These are phyloP conservation scores for Datnioides undecimradiatus DNA, from an alignment of 2,113 vertebrate genomes.

Conservation along the genomic window DNA sequence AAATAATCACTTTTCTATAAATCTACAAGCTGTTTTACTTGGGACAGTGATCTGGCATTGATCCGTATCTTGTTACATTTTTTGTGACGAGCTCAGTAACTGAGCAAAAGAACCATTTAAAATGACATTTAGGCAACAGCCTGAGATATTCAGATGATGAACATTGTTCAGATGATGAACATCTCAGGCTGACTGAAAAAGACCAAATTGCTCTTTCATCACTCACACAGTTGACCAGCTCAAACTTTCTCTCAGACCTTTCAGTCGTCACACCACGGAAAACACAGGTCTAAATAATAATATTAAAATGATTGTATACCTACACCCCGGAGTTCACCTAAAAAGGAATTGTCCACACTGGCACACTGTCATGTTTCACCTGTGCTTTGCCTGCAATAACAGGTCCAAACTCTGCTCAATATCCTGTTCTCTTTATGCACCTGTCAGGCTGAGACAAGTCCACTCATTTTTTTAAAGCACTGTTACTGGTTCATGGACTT, in stretches of 20 bases:
- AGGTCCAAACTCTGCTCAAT: neutral
- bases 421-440: no score
- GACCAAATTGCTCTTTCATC: neutral
- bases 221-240: no score
- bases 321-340: no score
- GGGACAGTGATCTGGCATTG: neutral
- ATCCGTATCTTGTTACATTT: neutral
- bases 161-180: neutral
- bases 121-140: neutral
- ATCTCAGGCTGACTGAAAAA: neutral
- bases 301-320: neutral
- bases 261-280: neutral
- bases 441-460: neutral
- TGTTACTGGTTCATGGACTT: neutral
- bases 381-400: neutral
- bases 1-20: neutral
- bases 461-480: neutral
- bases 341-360: neutral
- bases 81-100: neutral
- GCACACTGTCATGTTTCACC: neutral
- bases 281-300: no score
- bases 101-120: neutral
- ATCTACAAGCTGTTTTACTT: neutral
- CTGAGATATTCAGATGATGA: neutral
- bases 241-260: no score